Evolutionary conservation across 2,113 vertebrate species (phyloP), one percentile per base, ranked within the genome.

Genomic region (Elanus axillaris): DNA sequence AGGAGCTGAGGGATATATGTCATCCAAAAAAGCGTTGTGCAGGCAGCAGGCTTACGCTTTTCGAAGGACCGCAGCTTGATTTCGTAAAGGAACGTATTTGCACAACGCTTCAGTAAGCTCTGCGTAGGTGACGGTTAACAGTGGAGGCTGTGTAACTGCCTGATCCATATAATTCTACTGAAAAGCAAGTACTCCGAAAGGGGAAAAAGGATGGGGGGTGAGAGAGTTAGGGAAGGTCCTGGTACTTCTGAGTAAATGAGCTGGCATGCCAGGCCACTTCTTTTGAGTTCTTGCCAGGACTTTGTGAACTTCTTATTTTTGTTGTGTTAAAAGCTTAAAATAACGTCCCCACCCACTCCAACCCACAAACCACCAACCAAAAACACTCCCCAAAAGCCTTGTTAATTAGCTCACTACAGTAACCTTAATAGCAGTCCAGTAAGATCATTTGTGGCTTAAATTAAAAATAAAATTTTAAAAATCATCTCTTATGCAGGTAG

Each of bases 241-340:
- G 68, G 12, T 16, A 0, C 29, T 6, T 7, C 36, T 6, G 40
- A 32, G 32, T 23, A 5, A 29, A 8, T 23, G 38, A 13, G 13
- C 17, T 26, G 76, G 19, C 11, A 0, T 7, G 19, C 31, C 22
- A 17, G 15, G 7, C 13, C 13, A 0, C 29, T 45, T 2, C 36
- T 69, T 56, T 3, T 10, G 52, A 1, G 6, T 13, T 56, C 23
- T 20, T 68, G 4, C 11, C 6, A 16, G 21, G 14, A 23, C 4
- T 20, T 20, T 56, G 62, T 10, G 50, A 53, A 17, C 5, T 6
- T 21, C 2, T 25, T 47, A 6, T 1, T 47, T 79, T 81, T n/a
- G 32, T 67, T 62, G 25, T 17, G n/a, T 74, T 76, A 27, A 75
- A 82, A 74, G 10, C 26, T 47, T 31, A 19, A 67, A 62, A 14